Percentiles rank a stretch among this genome's conserved stretches.
These are phyloP conservation scores for Trachythela sp. DNA, from an alignment of 64 coral and sea anemone genomes.

Conservation along the genomic window DNA sequence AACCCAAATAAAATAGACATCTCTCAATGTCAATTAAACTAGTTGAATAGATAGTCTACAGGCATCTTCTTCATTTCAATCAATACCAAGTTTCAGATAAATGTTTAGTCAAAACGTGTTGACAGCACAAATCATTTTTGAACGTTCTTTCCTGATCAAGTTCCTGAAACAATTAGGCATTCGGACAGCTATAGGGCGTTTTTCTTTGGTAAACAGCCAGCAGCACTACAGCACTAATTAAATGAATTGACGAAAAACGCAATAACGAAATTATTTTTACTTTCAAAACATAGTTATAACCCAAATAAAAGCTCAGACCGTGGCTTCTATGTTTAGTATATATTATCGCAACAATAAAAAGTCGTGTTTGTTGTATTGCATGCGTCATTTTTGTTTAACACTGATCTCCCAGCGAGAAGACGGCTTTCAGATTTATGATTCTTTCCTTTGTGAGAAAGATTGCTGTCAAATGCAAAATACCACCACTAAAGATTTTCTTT, in stretches of 20 bases:
- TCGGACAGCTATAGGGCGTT: background rate
- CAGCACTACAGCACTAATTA: too few species aligned
- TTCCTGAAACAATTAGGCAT: background rate
- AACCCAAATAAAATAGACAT: too few species aligned
- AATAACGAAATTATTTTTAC: too few species aligned
- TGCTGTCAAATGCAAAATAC: conserved; percentile 19
- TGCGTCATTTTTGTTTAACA: background rate
- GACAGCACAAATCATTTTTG: background rate
- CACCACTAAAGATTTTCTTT: conserved; percentile 30
- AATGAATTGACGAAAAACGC: too few species aligned
- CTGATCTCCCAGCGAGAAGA: conserved; percentile 27
- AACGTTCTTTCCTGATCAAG: background rate
- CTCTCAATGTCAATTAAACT: background rate
- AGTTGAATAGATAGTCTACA: background rate
- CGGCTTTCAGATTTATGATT: conserved; percentile 23
- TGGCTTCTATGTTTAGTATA: too few species aligned
- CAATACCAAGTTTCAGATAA: background rate
- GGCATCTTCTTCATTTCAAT: background rate
- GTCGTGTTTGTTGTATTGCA: background rate
- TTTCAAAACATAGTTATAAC: too few species aligned
- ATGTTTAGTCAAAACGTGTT: background rate
- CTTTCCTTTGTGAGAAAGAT: background rate
- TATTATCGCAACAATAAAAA: background rate
- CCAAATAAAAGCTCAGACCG: too few species aligned
- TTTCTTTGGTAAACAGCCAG: background rate